These are phyloP conservation scores for Hirtodrosophila confusa DNA, from an alignment of 2,888 invertebrate genomes.

Conservation along the genomic window DNA sequence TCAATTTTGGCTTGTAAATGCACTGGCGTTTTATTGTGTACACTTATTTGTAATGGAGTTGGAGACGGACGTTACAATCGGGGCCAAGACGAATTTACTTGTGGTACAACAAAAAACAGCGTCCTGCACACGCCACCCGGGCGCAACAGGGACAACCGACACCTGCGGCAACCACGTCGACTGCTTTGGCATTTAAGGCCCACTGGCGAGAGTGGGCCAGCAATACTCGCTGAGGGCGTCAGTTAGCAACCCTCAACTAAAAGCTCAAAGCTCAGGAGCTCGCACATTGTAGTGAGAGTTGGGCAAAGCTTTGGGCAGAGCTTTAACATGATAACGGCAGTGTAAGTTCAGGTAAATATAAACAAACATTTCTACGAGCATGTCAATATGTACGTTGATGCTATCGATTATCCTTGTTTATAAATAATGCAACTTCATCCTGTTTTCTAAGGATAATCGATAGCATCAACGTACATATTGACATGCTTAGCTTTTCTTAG, in stretches of 20 bases:
- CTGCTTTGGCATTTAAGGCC: constrained; percentile 1
- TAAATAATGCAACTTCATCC: too few relatives aligned
- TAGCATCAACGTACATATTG: not conserved
- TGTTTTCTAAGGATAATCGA: constrained; percentile 12
- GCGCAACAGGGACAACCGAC: constrained; percentile 47
- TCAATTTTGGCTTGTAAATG: constrained; percentile 2
- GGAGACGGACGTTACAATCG: constrained; percentile 53
- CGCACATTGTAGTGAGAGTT: not conserved
- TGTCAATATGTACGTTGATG: not conserved
- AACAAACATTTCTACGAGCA: not conserved
- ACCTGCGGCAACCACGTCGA: not conserved
- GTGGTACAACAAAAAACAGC: constrained; percentile 69
- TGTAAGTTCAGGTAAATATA: constrained; percentile 20
- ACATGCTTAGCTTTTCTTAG: too few relatives aligned
- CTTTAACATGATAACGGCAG: constrained; percentile 21
- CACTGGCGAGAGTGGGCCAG: constrained; percentile 21
- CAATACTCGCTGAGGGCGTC: constrained; percentile 8
- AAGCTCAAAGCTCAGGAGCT: constrained; percentile 34
- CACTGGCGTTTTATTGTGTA: constrained; percentile 46
- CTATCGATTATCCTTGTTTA: constrained; percentile 15
- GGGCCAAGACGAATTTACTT: constrained; percentile 74
- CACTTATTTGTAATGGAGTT: constrained; percentile 42
- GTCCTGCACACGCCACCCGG: constrained; percentile 5
- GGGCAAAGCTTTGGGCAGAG: constrained; percentile 15
- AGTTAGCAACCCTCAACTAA: constrained; percentile 32